Evolutionary conservation across 2,113 vertebrate genomes (phyloP).

Genomic region (Zosterops lateralis): DNA sequence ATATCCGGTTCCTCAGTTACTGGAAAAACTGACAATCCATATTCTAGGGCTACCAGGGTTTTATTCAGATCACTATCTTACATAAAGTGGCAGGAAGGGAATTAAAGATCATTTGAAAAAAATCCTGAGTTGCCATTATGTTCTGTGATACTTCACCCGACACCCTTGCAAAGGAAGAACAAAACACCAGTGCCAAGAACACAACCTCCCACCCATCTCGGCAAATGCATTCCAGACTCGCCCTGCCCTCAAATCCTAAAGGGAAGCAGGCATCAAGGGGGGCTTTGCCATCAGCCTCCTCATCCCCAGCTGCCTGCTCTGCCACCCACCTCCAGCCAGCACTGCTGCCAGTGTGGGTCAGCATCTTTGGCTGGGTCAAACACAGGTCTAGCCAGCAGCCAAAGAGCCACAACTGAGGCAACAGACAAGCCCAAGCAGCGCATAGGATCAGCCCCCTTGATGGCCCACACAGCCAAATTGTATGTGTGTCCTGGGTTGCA

Average conservation of each 20-base stretch:
- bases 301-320: fast-evolving
- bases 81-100: not conserved
- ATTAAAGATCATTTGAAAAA: not conserved
- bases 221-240: not conserved
- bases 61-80: not conserved
- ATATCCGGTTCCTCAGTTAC: not conserved
- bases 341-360: not conserved
- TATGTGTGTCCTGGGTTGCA: too few species aligned
- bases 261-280: not conserved
- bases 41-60: not conserved
- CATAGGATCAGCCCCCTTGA: not conserved
- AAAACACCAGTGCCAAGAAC: not conserved
- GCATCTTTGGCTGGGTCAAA: not conserved
- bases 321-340: not conserved
- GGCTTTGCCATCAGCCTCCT: not conserved
- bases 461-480: not conserved
- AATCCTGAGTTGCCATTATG: not conserved
- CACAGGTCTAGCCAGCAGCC: not conserved
- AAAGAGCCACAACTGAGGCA: not conserved
- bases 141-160: not conserved
- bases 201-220: not conserved
- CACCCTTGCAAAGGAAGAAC: not conserved
- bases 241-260: not conserved
- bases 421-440: not conserved
- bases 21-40: not conserved